phyloP scores from a whole-genome alignment of 2,113 vertebrate species.

The Setophaga kirtlandii region DNA sequence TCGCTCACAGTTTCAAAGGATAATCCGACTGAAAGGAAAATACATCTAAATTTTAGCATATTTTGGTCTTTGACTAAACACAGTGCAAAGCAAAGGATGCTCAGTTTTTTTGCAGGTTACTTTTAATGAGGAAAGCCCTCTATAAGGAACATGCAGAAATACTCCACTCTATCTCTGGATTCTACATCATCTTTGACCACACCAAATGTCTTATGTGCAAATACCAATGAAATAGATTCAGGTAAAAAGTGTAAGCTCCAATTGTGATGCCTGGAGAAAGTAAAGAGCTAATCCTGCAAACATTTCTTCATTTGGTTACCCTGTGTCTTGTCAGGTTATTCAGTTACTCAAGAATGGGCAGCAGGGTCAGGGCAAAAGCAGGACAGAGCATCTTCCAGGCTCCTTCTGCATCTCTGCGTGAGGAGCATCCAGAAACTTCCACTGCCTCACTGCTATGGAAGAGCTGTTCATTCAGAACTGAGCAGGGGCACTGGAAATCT shows the following conservation, averaged over 20 bases:
- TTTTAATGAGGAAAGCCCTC: not conserved
- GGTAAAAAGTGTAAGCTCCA: not conserved
- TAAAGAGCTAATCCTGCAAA: not conserved
- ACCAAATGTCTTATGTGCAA: not conserved
- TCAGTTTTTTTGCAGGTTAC: not conserved
- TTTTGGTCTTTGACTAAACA: slow-evolving; percentile 1
- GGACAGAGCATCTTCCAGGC: not conserved
- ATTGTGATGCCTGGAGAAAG: not conserved
- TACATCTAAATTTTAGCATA: slow-evolving; percentile 46
- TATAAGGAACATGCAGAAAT: not conserved
- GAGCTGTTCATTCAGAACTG: not conserved
- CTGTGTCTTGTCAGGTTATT: not conserved
- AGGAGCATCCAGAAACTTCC: not conserved
- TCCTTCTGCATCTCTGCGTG: fast-evolving
- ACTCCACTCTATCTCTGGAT: fast-evolving
- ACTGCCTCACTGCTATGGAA: not conserved
- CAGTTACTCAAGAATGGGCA: not conserved
- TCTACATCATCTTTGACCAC: not conserved
- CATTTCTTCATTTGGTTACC: not conserved
- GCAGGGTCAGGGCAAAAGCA: not conserved
- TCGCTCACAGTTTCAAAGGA: slow-evolving; percentile 74
- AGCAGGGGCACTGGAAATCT: not conserved
- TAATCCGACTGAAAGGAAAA: slow-evolving; percentile 71
- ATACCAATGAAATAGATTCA: not conserved
- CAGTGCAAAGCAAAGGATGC: not conserved